Evolutionary conservation across 92 coral and sea anemone species (phyloP).

Genomic region (Paramuricea clavata): DNA sequence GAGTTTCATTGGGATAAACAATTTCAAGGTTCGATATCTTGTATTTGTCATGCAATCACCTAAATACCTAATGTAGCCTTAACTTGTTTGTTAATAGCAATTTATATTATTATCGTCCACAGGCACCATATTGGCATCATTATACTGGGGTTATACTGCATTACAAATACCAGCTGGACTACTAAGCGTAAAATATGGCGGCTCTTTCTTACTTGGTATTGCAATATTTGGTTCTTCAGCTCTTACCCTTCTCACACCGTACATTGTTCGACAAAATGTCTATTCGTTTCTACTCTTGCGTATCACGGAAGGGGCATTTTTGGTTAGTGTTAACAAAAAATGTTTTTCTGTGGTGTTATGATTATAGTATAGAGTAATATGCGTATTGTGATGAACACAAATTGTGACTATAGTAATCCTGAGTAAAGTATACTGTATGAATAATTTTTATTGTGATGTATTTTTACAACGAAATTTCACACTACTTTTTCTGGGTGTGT

Average conservation of each 20-base stretch:
- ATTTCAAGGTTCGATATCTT: conserved; percentile 6
- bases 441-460: too few species aligned
- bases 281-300: conserved; percentile 59
- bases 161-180: conserved; percentile 81
- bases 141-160: conserved; percentile 78
- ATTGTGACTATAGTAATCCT: too few species aligned
- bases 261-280: conserved; percentile 51
- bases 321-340: too few species aligned
- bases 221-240: conserved; percentile 72
- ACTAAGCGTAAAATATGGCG: conserved; percentile 71
- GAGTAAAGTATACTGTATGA: too few species aligned
- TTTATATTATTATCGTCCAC: not conserved
- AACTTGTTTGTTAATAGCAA: too few species aligned
- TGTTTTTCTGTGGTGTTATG: too few species aligned
- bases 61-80: not conserved
- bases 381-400: too few species aligned
- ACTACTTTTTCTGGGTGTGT: too few species aligned
- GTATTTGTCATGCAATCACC: not conserved
- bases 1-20: conserved; percentile 34
- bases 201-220: conserved; percentile 53
- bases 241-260: conserved; percentile 62
- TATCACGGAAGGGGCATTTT: conserved; percentile 30
- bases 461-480: too few species aligned
- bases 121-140: conserved; percentile 74
- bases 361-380: too few species aligned